Conservation (phyloP, 1,140 invertebrate genomes). For the Drosophila parabipectinata region DNA sequence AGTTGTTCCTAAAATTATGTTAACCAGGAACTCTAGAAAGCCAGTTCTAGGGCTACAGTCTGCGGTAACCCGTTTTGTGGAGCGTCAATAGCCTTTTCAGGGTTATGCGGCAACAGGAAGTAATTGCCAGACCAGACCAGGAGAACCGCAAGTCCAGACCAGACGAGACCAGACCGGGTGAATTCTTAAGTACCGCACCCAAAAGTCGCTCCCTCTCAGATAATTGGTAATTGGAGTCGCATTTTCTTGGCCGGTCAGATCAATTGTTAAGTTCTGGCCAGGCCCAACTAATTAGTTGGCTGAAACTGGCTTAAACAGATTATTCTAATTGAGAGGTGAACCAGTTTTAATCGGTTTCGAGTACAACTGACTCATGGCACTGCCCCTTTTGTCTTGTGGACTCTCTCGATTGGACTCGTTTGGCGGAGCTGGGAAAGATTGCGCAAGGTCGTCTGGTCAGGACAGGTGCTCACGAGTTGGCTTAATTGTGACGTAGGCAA, state of each 20-base stretch:
- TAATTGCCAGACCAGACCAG: slow-evolving; percentile 39
- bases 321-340: slow-evolving; percentile 77
- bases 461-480: slow-evolving; percentile 68
- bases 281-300: slow-evolving; percentile 42
- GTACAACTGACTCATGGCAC: slow-evolving; percentile 52
- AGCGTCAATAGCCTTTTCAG: slow-evolving; percentile 63
- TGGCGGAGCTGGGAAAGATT: slow-evolving; percentile 57
- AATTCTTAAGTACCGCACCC: slow-evolving; percentile 27
- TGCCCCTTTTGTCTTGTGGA: slow-evolving; percentile 6
- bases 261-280: slow-evolving; percentile 13
- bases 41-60: slow-evolving; percentile 18
- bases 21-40: slow-evolving; percentile 8
- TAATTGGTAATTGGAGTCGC: slow-evolving; percentile 45
- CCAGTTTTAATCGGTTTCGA: slow-evolving; percentile 56
- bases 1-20: background rate
- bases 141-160: slow-evolving; percentile 15
- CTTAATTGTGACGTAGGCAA: slow-evolving; percentile 61
- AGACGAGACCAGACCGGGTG: slow-evolving; percentile 5
- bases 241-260: slow-evolving; percentile 12
- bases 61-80: slow-evolving; percentile 15
- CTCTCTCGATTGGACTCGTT: slow-evolving; percentile 43
- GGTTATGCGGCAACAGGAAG: slow-evolving; percentile 71
- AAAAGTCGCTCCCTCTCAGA: slow-evolving; percentile 6
- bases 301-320: slow-evolving; percentile 21
- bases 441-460: slow-evolving; percentile 79